phyloP scores from a whole-genome alignment of 2,888 invertebrate genomes.

The Meiosimyza decipiens region DNA sequence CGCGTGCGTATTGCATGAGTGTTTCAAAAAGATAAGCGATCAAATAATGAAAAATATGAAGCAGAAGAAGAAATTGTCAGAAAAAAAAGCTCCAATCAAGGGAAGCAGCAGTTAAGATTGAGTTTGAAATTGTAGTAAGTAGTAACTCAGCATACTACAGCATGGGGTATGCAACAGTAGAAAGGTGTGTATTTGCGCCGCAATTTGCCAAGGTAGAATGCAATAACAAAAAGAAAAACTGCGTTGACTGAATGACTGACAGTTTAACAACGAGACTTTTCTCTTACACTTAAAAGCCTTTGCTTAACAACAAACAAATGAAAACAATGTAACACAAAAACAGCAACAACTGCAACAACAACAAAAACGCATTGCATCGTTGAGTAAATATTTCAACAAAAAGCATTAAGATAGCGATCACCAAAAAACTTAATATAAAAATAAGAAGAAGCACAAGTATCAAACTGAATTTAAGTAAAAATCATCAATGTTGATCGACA shows the following conservation, averaged over 20 bases:
- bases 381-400: conserved; percentile 57
- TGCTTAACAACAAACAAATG: conserved; percentile 15
- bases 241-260: conserved; percentile 45
- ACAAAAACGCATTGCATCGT: conserved; percentile 15
- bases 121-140: neutral
- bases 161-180: conserved; percentile 12
- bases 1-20: neutral
- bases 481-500: conserved; percentile 61
- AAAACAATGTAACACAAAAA: conserved; percentile 42
- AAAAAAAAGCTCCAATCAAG: conserved; percentile 39
- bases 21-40: conserved; percentile 45
- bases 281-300: conserved; percentile 17
- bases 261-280: conserved; percentile 35
- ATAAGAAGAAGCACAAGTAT: conserved; percentile 16
- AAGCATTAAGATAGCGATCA: conserved; percentile 49
- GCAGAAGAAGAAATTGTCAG: conserved; percentile 34
- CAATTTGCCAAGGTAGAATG: conserved; percentile 31
- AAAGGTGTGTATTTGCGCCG: conserved; percentile 33
- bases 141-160: neutral
- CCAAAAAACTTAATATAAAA: conserved; percentile 22
- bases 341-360: conserved; percentile 35
- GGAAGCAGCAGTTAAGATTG: neutral
- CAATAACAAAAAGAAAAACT: conserved; percentile 46
- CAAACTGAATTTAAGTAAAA: conserved; percentile 22
- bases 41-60: conserved; percentile 43